Conservation (phyloP, 1,140 invertebrate genomes). For the Bombus terrestris region DNA sequence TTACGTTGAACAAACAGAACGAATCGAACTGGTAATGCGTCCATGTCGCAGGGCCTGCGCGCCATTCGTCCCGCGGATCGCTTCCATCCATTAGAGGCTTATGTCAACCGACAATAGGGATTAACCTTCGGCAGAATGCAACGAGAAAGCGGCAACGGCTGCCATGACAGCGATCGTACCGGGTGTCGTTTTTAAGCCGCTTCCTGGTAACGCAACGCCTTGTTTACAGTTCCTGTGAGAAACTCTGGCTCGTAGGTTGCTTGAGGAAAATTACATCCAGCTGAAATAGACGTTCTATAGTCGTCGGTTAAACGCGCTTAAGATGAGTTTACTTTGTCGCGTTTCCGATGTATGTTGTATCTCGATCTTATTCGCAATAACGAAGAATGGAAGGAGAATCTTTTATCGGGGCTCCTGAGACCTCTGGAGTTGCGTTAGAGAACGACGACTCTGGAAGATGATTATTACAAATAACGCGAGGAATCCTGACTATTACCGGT, state of each 20-base stretch:
- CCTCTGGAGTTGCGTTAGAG: neutral
- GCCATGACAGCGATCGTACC: slow-evolving; percentile 48
- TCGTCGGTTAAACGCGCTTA: neutral
- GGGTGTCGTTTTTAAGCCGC: slow-evolving; percentile 56
- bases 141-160: slow-evolving; percentile 52
- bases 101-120: slow-evolving; percentile 78
- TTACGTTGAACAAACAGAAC: slow-evolving; percentile 48
- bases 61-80: slow-evolving; percentile 65
- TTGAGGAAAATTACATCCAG: neutral
- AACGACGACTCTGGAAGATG: too few relatives aligned
- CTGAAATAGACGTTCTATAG: neutral
- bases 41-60: slow-evolving; percentile 28
- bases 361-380: neutral
- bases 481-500: too few relatives aligned
- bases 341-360: neutral
- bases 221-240: slow-evolving; percentile 44
- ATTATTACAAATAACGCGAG: too few relatives aligned
- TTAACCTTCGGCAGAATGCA: slow-evolving; percentile 67
- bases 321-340: neutral
- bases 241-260: neutral
- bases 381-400: neutral
- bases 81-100: slow-evolving; percentile 80
- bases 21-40: slow-evolving; percentile 46
- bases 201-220: slow-evolving; percentile 21
- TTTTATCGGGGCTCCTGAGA: neutral